Evolutionary conservation across 1,140 invertebrate genomes (phyloP), one percentile per base, ranked within the genome.

Genomic region (Aporrectodea caliginosa): DNA sequence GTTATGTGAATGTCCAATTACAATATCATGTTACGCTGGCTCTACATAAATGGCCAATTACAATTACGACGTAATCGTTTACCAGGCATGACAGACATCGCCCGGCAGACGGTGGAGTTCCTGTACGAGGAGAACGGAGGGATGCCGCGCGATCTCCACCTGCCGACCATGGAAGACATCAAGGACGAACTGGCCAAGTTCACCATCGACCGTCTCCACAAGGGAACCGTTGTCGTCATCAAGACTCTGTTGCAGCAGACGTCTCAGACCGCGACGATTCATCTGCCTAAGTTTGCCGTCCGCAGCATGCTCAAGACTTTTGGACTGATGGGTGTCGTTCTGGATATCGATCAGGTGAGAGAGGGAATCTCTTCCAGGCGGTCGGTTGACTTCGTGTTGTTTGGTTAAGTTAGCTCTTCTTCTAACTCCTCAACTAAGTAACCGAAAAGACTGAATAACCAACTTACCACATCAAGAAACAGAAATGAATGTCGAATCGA

Each of bases 111-210:
- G 22, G 88, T 89, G 0, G 88, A 89, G 77, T 89, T 88, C 81
- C 82, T 89, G 1, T 89, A 89, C 83, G 88, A 89, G 82, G 88
- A 89, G 78, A 89, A 88, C 82, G 88, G 88, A 16, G 88, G 88
- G 0, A 86, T 89, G 33, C 88, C 88, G 12, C 82, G 86, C 22
- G 88, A 89, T 78, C 84, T 89, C 69, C 87, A 89, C 78, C 84
- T 89, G 35, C 88, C 88, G 2, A 89, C 88, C 27, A 85, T 89
- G 75, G 88, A 89, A 22, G 88, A 89, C 78, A 88, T 89, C 68
- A 88, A 87, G 58, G 87, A 88, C 77, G 88, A 89, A 76, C 78
- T 86, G 27, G 85, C 87, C 22, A 87, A 86, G 80, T 88, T 88
- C 78, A 87, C 87, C 12, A 86, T 89, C 74, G 88, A 89, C 30